phyloP scores from a whole-genome alignment of 2,113 vertebrate genomes.

The Poeciliopsis occidentalis region DNA sequence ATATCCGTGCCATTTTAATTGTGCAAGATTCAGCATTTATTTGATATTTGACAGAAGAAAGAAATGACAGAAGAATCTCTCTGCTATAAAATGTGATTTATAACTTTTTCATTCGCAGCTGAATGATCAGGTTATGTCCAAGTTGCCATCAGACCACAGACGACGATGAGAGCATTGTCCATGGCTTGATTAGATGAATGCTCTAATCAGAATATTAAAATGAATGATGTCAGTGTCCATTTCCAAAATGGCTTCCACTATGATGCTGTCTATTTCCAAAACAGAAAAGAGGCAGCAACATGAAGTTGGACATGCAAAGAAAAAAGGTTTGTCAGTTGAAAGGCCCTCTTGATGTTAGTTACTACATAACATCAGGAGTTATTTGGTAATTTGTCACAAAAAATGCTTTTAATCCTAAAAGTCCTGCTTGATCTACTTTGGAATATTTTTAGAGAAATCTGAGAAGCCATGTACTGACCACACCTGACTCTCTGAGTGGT shows the following conservation, averaged over 20 bases:
- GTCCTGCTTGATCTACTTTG: neutral
- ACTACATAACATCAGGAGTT: too few species aligned
- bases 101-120: constrained; percentile 14
- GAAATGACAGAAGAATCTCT: constrained; percentile 7
- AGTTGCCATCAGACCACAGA: constrained; percentile 29
- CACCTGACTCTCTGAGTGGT: constrained; percentile 23
- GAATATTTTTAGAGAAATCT: neutral
- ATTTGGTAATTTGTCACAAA: neutral
- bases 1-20: constrained; percentile 4
- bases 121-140: constrained; percentile 16
- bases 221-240: constrained; percentile 9
- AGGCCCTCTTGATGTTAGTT: neutral
- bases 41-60: constrained; percentile 7
- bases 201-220: constrained; percentile 21
- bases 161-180: constrained; percentile 3
- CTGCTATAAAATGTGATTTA: constrained; percentile 27
- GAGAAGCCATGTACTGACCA: constrained; percentile 32
- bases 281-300: neutral
- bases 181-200: constrained; percentile 27
- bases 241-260: neutral
- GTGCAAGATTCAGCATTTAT: constrained; percentile 5
- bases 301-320: constrained; percentile 18
- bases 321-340: neutral
- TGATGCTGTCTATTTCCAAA: neutral
- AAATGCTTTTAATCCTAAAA: neutral